Base-by-base conservation (phyloP, 1,140 invertebrate species). In the Monochamus saltuarius region DNA sequence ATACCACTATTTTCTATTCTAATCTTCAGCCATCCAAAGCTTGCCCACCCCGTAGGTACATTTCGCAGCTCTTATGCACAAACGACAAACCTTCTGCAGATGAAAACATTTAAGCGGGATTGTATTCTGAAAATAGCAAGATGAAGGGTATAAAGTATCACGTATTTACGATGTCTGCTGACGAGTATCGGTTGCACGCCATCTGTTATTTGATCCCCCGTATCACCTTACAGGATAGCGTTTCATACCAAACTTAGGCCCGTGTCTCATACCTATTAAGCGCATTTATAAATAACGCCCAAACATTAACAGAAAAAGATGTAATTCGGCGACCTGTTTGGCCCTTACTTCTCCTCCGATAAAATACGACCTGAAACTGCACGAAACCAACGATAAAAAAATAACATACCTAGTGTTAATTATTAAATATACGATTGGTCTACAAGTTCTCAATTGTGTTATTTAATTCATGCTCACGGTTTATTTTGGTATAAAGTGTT, bases 161-260 rank as follows among this genome's bases (percentile, higher is more conserved):
- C 63, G 70, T 72, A 70, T 69, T 70, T 72, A 72, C 70, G 67
- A 70, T 64, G 70, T 67, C 70, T 70, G 66, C 68, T 70, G 70
- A 72, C 70, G 69, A 64, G 64, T 72, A 72, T 72, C 70, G 67
- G 59, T 70, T 72, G 60, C 70, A 68, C 65, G 66, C 70, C 70
- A 72, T 72, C 70, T 72, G 70, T 65, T 61, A 72, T 67, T 56
- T 63, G 70, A 72, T 72, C 64, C 55, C 46, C 51, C 45, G 47
- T 67, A 70, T 72, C 70, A 65, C 37, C 56, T 72, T 61, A 67
- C 70, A 56, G 56, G 58, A 62, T 72, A 58, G 63, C 57, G 45
- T 72, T 72, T 63, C 70, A 67, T 64, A 64, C 64, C 68, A 66
- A 67, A 70, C 68, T 70, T 68, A 68, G 70, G 67, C 64, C 66